phyloP scores from a whole-genome alignment of 2,888 invertebrate species.

The Pyrochroa serraticornis region DNA sequence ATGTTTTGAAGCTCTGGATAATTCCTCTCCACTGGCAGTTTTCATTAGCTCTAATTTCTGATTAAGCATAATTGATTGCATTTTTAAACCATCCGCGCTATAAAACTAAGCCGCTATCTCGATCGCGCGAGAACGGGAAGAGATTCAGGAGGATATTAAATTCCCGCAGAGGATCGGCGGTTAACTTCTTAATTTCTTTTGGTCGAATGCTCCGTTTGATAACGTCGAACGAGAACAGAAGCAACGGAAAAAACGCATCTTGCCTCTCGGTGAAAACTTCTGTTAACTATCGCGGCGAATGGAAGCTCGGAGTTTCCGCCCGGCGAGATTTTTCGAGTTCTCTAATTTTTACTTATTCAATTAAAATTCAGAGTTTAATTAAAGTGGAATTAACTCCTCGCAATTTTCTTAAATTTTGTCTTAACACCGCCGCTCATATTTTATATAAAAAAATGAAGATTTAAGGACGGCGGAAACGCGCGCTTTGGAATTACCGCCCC shows the following conservation, averaged over 20 bases:
- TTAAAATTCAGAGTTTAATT: slow-evolving; percentile 33
- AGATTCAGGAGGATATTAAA: slow-evolving; percentile 36
- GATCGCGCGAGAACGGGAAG: slow-evolving; percentile 14
- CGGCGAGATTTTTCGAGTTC: slow-evolving; percentile 21
- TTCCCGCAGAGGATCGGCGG: slow-evolving; percentile 39
- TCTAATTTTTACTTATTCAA: slow-evolving; percentile 36
- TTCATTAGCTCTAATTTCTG: slow-evolving; percentile 34
- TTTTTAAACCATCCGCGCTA: slow-evolving; percentile 20
- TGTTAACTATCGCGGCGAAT: neutral
- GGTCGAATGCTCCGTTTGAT: slow-evolving; percentile 37
- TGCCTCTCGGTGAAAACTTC: slow-evolving; percentile 6
- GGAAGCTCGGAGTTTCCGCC: no score
- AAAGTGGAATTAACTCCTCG: slow-evolving; percentile 25
- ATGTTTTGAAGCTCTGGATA: neutral
- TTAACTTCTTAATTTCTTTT: slow-evolving; percentile 44
- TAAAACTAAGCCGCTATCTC: slow-evolving; percentile 26
- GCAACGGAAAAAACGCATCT: slow-evolving; percentile 9
- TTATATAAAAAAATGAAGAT: slow-evolving; percentile 25
- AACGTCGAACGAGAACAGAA: slow-evolving; percentile 26
- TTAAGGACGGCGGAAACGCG: slow-evolving; percentile 14
- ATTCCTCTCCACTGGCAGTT: slow-evolving; percentile 23
- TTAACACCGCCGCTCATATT: slow-evolving; percentile 23
- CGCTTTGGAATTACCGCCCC: slow-evolving; percentile 12
- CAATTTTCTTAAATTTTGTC: slow-evolving; percentile 29
- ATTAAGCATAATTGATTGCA: slow-evolving; percentile 40